Evolutionary conservation across 23 tunicate genomes (phyloP), one percentile per base, ranked within the genome.

Genomic region (Ciona savignyi): DNA sequence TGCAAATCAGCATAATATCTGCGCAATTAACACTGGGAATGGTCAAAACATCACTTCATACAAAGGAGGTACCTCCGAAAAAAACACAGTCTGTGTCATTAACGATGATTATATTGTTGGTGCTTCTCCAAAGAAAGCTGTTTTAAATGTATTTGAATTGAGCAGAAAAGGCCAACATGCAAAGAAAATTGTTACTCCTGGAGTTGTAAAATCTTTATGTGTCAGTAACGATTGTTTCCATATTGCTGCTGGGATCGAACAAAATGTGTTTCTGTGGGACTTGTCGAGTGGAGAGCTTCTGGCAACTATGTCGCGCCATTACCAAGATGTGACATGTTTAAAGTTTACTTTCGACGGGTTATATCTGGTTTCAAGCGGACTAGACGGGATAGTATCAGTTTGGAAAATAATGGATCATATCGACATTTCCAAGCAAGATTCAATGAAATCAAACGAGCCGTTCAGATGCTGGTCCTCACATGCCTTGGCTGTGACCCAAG

Each of bases 211-310:
- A 30, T 33, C 75, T 35, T 67, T 87, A 0, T 33, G 70, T 51
- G 34, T 70, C 1, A 73, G 81, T 62, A 35, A 35, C 65, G 86
- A 81, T 76, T 82, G 86, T 0, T 11, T 24, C 42, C 65, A 73
- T 29, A 34, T 87, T 70, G 86, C 86, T 76, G 95, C 95, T 63
- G 95, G 86, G 2, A 76, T 87, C 4, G 78, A 27, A 0, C 77
- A 87, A 33, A 70, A 76, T 1, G 70, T 87, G 31, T 65, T 87
- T 21, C 71, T 87, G 11, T 87, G 95, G 95, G 85, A 87, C 25
- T 35, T 71, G 15, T 33, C 49, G 15, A 60, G 73, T 80, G 95
- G 95, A 24, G 86, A 80, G 21, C 64, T 87, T 63, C 60, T 87
- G 63, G 31, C 72, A 22, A 56, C 63, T 48, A 67, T 87, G 64